Base-by-base conservation (phyloP, 2,797 vertebrate genomes). In the Sylvilagus floridanus region DNA sequence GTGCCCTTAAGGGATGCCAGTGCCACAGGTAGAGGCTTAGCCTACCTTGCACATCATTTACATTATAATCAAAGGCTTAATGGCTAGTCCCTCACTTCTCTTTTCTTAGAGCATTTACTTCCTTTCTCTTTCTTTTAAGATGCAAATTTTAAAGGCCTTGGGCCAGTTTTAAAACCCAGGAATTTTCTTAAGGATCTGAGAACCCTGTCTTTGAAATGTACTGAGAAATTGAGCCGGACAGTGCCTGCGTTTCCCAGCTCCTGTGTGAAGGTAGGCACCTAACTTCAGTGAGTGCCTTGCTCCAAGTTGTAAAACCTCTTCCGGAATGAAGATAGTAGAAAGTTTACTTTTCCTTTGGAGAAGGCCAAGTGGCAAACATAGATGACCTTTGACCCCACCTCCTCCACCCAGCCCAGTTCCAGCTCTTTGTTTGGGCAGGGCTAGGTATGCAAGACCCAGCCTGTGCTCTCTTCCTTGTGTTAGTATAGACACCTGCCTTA, bases 401-500 rank as follows among this genome's bases (percentile, higher is more conserved):
- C 17, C 28, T 4, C 1, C 3, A 11, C 8, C 4, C 0, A 19
- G 0, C 6, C 22, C 28, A 21, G n/a, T 17, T 73, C 11, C 8
- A 57, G 75, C 12, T 10, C 4, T 91, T 84, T 52, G 69, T 47
- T 60, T 73, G 63, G 57, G 47, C 42, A 65, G 9, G 84, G 35
- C 50, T 62, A 24, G 42, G 32, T 83, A 22, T 54, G 11, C 50
- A 73, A 88, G 26, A 54, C 47, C n/a, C 69, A 28, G 26, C 9
- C 50, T 81, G 32, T 28, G n/a, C 16, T 65, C 47, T 77, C 57
- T 66, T 21, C 35, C 6, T 5, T 62, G 22, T 35, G 14, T 86
- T 13, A 73, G 79, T 65, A 75, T 12, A 37, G 50, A 42, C 0
- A 0, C 21, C 50, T 88, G 69, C 24, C 68, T 88, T 63, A 76